Conservation (phyloP, 2,888 invertebrate genomes). For the Cyclophora albipunctata region DNA sequence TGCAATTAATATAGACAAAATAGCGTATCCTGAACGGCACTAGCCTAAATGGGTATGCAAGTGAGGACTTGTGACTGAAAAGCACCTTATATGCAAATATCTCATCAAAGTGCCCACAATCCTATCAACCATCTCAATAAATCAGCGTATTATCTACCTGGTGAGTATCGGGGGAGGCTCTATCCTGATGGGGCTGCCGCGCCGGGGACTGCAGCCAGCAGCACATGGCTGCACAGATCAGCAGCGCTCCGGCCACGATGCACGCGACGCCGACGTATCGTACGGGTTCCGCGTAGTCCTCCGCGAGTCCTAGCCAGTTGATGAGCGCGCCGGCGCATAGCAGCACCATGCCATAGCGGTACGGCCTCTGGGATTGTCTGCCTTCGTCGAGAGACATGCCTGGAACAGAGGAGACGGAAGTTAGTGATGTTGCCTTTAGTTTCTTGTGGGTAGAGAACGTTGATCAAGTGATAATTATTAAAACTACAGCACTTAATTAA, state of each 20-base stretch:
- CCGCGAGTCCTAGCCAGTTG: slow-evolving; percentile 83
- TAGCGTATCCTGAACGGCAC: too few species aligned
- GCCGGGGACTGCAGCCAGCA: slow-evolving; percentile 80
- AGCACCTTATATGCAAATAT: too few species aligned
- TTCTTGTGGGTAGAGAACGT: too few species aligned
- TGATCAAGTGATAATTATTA: too few species aligned
- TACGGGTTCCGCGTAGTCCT: slow-evolving; percentile 82
- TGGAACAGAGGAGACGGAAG: slow-evolving; percentile 38
- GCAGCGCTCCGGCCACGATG: slow-evolving; percentile 82
- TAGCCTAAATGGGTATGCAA: too few species aligned
- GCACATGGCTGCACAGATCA: slow-evolving; percentile 84
- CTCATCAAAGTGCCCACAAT: too few species aligned
- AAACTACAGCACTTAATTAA: too few species aligned
- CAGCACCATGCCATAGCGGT: slow-evolving; percentile 83
- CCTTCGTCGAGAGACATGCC: slow-evolving; percentile 80
- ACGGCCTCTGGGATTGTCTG: slow-evolving; percentile 80
- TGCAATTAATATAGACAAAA: too few species aligned
- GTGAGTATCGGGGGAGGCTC: slow-evolving; percentile 64
- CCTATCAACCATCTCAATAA: too few species aligned
- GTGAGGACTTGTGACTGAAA: too few species aligned
- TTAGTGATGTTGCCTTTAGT: too few species aligned
- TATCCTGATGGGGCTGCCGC: slow-evolving; percentile 58
- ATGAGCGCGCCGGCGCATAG: slow-evolving; percentile 82
- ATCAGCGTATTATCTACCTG: slow-evolving; percentile 39
- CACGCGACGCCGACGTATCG: slow-evolving; percentile 83